Percentiles rank a stretch among this genome's conserved stretches.
Conservation (phyloP, 2,888 invertebrate genomes). For the Drosophila kambysellisi region DNA sequence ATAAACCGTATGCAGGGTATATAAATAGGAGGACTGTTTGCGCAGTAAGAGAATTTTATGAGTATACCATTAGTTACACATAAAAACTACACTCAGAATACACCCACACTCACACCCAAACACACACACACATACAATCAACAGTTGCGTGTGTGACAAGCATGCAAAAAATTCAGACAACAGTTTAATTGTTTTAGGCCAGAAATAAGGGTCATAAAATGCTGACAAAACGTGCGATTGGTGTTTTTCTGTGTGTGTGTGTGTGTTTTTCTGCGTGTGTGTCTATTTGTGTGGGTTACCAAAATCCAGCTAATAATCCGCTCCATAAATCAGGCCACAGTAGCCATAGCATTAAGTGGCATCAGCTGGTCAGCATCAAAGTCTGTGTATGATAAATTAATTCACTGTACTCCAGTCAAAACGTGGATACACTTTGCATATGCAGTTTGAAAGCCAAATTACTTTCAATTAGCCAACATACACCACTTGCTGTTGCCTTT, state of each 20-base stretch:
- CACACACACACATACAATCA: slow-evolving; percentile 10
- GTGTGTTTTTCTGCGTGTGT: not conserved
- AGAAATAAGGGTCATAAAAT: slow-evolving; percentile 57
- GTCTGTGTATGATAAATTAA: slow-evolving; percentile 71
- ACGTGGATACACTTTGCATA: slow-evolving; percentile 51
- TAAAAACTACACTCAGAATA: slow-evolving; percentile 4
- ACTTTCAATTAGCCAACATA: slow-evolving; percentile 53
- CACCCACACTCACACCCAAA: slow-evolving; percentile 1
- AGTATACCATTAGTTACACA: slow-evolving; percentile 26
- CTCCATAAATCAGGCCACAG: slow-evolving; percentile 69
- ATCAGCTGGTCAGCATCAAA: slow-evolving; percentile 28
- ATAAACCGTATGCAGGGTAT: slow-evolving; percentile 6
- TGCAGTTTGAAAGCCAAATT: slow-evolving; percentile 42
- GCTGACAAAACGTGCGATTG: slow-evolving; percentile 13
- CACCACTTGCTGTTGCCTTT: slow-evolving; percentile 10
- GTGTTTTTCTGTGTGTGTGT: not conserved
- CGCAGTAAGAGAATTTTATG: slow-evolving; percentile 54
- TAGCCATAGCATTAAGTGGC: slow-evolving; percentile 63
- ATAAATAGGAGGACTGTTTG: slow-evolving; percentile 13
- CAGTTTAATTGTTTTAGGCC: slow-evolving; percentile 67
- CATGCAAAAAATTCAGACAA: slow-evolving; percentile 61
- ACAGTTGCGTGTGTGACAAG: slow-evolving; percentile 64
- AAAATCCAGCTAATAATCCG: slow-evolving; percentile 63
- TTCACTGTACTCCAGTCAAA: slow-evolving; percentile 43
- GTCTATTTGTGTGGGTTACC: slow-evolving; percentile 3